Conservation (phyloP, 2,888 invertebrate genomes). For the Drosophila pseudotakahashii region DNA sequence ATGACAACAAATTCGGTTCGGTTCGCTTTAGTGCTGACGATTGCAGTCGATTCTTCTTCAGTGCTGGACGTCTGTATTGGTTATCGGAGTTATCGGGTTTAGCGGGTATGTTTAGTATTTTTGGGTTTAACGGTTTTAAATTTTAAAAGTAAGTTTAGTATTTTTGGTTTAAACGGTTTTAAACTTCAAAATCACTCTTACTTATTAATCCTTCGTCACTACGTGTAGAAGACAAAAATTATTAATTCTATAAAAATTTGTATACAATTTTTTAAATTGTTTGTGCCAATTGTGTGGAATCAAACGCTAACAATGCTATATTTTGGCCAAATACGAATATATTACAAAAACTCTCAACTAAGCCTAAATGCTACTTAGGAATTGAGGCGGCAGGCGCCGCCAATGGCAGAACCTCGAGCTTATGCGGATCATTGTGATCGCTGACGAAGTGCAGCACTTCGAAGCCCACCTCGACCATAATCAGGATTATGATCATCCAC, state of each 20-base stretch:
- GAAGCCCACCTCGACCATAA: constrained; percentile 96
- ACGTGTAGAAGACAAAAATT: too few relatives aligned
- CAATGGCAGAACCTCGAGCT: constrained; percentile 29
- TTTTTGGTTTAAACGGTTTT: too few relatives aligned
- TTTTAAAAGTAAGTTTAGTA: too few relatives aligned
- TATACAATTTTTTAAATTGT: neutral
- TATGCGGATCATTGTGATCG: constrained; percentile 70
- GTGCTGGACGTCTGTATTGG: neutral
- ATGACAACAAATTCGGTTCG: neutral
- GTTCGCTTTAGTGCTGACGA: constrained; percentile 12
- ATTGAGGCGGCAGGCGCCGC: neutral
- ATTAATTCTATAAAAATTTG: too few relatives aligned
- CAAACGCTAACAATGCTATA: constrained; percentile 8
- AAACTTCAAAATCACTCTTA: too few relatives aligned
- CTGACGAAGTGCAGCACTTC: constrained; percentile 90
- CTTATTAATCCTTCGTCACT: too few relatives aligned
- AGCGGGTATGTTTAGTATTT: too few relatives aligned
- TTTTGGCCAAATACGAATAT: constrained; percentile 18
- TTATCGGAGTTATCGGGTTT: neutral
- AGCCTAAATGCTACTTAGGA: constrained; percentile 10
- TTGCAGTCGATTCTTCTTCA: neutral
- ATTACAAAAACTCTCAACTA: neutral
- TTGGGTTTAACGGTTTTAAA: too few relatives aligned
- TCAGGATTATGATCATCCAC: constrained; percentile 98
- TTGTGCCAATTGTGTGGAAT: neutral